phyloP scores from a whole-genome alignment of 2,797 vertebrate species.

The Falco novaeseelandiae region DNA sequence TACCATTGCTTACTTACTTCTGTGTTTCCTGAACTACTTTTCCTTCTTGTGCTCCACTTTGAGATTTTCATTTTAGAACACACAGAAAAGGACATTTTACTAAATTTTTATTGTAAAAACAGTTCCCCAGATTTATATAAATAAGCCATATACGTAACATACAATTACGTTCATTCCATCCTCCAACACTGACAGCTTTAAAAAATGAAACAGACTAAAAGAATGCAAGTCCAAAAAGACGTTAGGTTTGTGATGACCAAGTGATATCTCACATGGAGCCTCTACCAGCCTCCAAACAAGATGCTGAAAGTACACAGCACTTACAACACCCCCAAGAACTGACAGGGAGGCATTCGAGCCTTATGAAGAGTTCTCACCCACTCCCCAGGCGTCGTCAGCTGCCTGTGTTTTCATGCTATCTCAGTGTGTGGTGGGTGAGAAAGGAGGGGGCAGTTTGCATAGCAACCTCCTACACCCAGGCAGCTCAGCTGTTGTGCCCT shows the following conservation, averaged over 20 bases:
- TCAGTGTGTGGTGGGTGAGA: constrained; percentile 36
- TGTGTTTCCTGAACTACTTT: neutral
- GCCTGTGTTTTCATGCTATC: constrained; percentile 29
- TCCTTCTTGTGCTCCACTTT: neutral
- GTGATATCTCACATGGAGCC: constrained; percentile 60
- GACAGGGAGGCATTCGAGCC: constrained; percentile 48
- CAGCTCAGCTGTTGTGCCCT: constrained; percentile 55
- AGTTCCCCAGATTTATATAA: constrained; percentile 73
- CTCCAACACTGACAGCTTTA: constrained; percentile 69
- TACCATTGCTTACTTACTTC: neutral
- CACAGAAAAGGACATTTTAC: neutral
- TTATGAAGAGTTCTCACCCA: constrained; percentile 43
- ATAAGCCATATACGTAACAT: constrained; percentile 75
- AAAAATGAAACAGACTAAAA: constrained; percentile 62
- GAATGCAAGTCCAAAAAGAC: constrained; percentile 63
- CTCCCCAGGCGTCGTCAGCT: constrained; percentile 50
- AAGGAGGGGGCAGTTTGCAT: constrained; percentile 65
- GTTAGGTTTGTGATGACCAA: constrained; percentile 65
- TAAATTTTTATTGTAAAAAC: constrained; percentile 79
- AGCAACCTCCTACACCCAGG: constrained; percentile 59
- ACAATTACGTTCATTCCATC: constrained; percentile 57
- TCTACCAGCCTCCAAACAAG: constrained; percentile 65
- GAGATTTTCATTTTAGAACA: neutral
- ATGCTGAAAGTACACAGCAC: constrained; percentile 62
- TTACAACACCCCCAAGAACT: constrained; percentile 57